A percentile compares a stretch with the other conserved stretches of the same genome.
Evolutionary conservation across 2,113 vertebrate genomes (phyloP).

Genomic region (Antigone vipio): DNA sequence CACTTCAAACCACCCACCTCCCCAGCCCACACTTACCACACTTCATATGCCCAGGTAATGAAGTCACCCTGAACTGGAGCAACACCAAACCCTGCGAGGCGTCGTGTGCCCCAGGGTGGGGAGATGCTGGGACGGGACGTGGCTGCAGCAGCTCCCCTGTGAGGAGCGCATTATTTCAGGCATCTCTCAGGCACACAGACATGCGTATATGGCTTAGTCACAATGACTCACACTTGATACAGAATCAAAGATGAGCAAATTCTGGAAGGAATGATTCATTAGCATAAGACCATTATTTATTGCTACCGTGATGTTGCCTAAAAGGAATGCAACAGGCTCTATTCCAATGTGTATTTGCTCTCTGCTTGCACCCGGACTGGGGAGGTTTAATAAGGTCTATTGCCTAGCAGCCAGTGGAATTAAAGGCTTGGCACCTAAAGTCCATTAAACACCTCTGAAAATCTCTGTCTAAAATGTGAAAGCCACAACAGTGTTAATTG

Average conservation of each 20-base stretch:
- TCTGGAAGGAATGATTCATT: background rate
- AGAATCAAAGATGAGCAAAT: background rate
- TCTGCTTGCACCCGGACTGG: background rate
- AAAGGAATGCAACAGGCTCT: background rate
- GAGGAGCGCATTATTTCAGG: background rate
- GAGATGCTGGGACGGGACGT: background rate
- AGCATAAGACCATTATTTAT: background rate
- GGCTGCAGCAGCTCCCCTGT: background rate
- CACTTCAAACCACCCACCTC: background rate
- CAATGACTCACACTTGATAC: background rate
- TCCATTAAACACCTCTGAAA: background rate
- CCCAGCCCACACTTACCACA: too few relatives aligned
- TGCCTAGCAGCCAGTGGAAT: background rate
- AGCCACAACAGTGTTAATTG: background rate
- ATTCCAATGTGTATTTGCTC: fast-evolving
- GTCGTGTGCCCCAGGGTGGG: fast-evolving
- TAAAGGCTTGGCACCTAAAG: background rate
- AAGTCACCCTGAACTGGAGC: background rate
- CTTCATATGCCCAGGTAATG: background rate
- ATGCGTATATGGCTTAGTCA: background rate
- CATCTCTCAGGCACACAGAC: background rate
- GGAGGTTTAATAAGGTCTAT: background rate
- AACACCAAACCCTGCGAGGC: fast-evolving
- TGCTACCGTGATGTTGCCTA: background rate
- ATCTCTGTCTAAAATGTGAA: background rate